Base-by-base conservation (phyloP, 2,113 vertebrate genomes). In the Columbina picui region DNA sequence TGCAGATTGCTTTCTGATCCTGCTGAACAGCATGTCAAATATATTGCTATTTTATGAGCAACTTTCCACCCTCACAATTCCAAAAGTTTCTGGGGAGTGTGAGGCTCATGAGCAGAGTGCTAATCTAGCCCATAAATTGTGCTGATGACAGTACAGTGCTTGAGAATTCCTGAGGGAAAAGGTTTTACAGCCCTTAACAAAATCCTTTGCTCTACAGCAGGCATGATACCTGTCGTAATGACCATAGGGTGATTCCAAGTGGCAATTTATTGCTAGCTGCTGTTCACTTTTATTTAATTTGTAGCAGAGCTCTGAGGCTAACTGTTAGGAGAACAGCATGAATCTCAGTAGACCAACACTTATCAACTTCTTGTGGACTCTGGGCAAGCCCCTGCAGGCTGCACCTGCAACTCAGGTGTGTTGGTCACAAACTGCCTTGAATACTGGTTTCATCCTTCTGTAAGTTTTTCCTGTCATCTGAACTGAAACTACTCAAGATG, bases 1-100 rank as follows among this genome's bases (percentile, higher is more conserved):
- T 92, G 84, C 59, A 90, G 85, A 90, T 96, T 94, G 93, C 77
- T 91, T 95, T 95, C 83, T 92, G 83, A 95, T 87, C 85, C 88
- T 57, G 39, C 59, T 71, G 73, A 96, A 59, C 83, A 84, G 75
- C 47, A 6, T 78, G 77, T 75, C 88, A 95, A 95, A 92, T 89
- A 83, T 80, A 92, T 77, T 74, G 90, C 90, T 96, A 85, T 96
- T 96, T 96, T 94, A 94, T 67, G 80, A 96, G 77, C 65, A 81
- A 84, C 81, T 93, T 94, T 91, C 68, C 67, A 82, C 76, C 85
- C 63, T 87, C 73, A 16, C 73, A 84, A 85, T 89, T 90, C 77
- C 56, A 87, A 34, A 96, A 96, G 49, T 96, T 96, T 93, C 70
- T 92, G 43, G 25, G 68, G 16, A 90, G 50, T 26, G 14, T 84